A percentile compares a stretch with the other conserved stretches of the same genome.
These are phyloP conservation scores for Tragelaphus oryx DNA, from an alignment of 2,797 vertebrate genomes.

Conservation along the genomic window DNA sequence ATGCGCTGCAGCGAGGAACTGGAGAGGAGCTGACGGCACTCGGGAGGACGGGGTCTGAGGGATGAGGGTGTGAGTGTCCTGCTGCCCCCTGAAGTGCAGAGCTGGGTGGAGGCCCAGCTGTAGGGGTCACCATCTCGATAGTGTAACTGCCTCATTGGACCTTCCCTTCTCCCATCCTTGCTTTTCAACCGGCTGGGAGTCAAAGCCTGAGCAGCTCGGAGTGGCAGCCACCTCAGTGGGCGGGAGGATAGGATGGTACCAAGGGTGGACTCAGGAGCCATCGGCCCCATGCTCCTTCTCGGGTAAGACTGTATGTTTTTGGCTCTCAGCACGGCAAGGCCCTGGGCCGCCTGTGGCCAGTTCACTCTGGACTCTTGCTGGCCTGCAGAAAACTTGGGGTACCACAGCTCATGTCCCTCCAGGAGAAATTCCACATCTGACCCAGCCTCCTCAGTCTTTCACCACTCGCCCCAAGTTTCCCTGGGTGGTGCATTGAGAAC, in stretches of 20 bases:
- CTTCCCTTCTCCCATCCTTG: background rate
- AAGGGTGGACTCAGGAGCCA: background rate
- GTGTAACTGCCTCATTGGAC: background rate
- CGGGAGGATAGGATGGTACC: background rate
- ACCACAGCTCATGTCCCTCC: background rate
- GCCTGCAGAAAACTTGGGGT: background rate
- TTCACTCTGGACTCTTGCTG: background rate
- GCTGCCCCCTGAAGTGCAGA: background rate
- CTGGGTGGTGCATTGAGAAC: background rate
- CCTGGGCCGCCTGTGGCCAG: background rate
- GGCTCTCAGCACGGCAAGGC: background rate
- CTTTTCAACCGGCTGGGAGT: background rate
- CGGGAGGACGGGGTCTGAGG: background rate
- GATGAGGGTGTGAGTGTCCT: too few species aligned
- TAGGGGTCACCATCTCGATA: rapidly evolving
- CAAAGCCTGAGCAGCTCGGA: background rate
- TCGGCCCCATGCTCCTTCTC: background rate
- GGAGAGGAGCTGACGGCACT: background rate
- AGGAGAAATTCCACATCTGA: background rate
- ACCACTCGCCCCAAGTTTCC: background rate
- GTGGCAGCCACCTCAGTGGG: background rate
- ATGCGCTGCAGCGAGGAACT: background rate
- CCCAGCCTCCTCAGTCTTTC: background rate
- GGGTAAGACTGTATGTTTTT: background rate
- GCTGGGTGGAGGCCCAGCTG: background rate